Evolutionary conservation across 2,797 vertebrate species (phyloP), one percentile per base, ranked within the genome.

Genomic region (Danio kyathit): DNA sequence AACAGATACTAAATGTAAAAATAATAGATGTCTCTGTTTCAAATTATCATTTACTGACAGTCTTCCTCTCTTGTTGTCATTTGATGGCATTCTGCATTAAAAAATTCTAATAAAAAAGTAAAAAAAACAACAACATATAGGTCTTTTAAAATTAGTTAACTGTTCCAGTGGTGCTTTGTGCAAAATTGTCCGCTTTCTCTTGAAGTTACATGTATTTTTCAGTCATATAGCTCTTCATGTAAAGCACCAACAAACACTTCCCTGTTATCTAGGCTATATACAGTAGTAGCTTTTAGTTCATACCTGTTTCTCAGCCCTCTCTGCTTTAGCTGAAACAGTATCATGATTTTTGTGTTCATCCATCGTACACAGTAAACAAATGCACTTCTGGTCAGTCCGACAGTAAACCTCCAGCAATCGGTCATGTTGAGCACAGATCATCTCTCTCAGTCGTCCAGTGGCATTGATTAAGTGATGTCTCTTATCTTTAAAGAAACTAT

Each of bases 261-360:
- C 29, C 3, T 29, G 29, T 29, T 29, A 29, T 29, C 29, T 29
- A 29, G 29, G 3, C 29, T 29, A 29, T 29, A 29, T 29, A 29
- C 29, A 3, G 29, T 29, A 29, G 29, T 29, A 29, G 29, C 29
- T 29, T 43, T 11, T 11, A 7, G 5, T 19, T n/a, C 21, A 2
- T 70, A 70, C 67, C 49, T 52, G 67, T 41, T 70, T 70, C 49
- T 70, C 67, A 0, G 38, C 12, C 16, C 7, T 44, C 70, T 57
- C 40, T 21, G 70, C 17, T 57, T 44, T 8, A 52, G 16, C 12
- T 19, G 52, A 12, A 57, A 56, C 1, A 19, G n/a, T 43, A 0
- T 43, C 0, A 1, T 73, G 70, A 44, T 13, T 21, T 21, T 5
- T 21, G 40, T 73, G 70, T 14, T 73, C 17, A 1, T 73, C 5